Evolutionary conservation across 2,797 vertebrate species (phyloP), one percentile per base, ranked within the genome.

Genomic region (Perodicticus potto): DNA sequence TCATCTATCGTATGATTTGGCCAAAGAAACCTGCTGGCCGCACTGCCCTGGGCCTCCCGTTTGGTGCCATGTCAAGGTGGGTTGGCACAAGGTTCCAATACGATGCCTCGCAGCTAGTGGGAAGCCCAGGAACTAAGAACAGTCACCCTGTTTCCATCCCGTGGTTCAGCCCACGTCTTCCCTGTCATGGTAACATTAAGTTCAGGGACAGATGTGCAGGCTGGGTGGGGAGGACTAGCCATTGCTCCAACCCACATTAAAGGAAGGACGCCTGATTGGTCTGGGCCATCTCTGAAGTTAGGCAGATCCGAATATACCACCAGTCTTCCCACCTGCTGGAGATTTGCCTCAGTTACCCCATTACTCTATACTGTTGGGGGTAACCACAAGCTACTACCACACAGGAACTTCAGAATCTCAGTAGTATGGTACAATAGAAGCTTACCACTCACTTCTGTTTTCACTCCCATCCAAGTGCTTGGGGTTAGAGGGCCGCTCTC

Each of bases 231-330:
- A 5, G 55, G 29, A 13, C n/a, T 4, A 74, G 57, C 7, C 10
- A 0, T 1, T 2, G 2, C 2, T 34, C 67, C 34, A 7, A n/a
- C n/a, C 4, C 1, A 12, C 1, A 1, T 12, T 34, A 29, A 59
- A 59, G 40, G 53, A 37, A 34, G 3, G 16, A 16, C 7, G 16
- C 8, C 3, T 17, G 81, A 25, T n/a, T 19, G 13, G 43, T 7
- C 19, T 32, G 49, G 34, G 40, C 17, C 1, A 6, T 55, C 34
- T 25, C 45, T 45, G 20, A 72, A 84, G 22, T 25, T 17, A 14
- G n/a, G 25, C 17, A 9, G n/a, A 2, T n/a, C 25, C 40, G 12
- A 57, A 13, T 16, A 43, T 43, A 65, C 55, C 8, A 0, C 23
- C 12, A 1, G 19, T 17, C 37, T 77, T 55, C 69, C 40, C 14